phyloP scores from a whole-genome alignment of 2,888 invertebrate species.

The Thereva unica region DNA sequence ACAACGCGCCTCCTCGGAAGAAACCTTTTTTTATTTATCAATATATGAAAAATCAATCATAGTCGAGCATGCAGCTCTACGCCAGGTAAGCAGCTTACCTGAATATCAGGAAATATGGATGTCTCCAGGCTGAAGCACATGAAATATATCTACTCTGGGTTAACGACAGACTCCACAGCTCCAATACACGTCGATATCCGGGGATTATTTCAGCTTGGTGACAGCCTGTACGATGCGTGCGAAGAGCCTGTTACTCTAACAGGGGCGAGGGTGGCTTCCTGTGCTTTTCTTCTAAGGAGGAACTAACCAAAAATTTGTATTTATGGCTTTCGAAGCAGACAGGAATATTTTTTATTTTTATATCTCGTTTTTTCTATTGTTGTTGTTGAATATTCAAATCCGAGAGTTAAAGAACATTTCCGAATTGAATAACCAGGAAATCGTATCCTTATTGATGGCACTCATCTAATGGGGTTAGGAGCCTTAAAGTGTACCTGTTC shows the following conservation, averaged over 20 bases:
- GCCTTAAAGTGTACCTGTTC: too few species aligned
- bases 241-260: constrained; percentile 43
- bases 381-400: too few species aligned
- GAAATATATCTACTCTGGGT: constrained; percentile 17
- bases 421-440: too few species aligned
- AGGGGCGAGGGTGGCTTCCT: neutral
- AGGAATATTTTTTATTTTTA: constrained; percentile 7
- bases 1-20: too few species aligned
- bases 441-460: too few species aligned
- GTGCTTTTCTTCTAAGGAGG: constrained; percentile 6
- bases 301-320: neutral
- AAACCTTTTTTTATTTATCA: too few species aligned
- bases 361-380: too few species aligned
- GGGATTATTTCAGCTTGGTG: constrained; percentile 49
- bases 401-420: too few species aligned
- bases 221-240: constrained; percentile 58
- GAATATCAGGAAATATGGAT: neutral
- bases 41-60: too few species aligned
- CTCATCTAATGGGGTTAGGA: too few species aligned
- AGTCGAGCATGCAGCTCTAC: too few species aligned
- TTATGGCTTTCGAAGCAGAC: constrained; percentile 11
- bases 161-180: constrained; percentile 2
- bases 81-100: too few species aligned
- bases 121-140: constrained; percentile 13
- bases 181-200: constrained; percentile 28